Percentiles rank a stretch among this genome's conserved stretches.
Conservation (phyloP, 2,113 vertebrate species). For the Clarias magur region DNA sequence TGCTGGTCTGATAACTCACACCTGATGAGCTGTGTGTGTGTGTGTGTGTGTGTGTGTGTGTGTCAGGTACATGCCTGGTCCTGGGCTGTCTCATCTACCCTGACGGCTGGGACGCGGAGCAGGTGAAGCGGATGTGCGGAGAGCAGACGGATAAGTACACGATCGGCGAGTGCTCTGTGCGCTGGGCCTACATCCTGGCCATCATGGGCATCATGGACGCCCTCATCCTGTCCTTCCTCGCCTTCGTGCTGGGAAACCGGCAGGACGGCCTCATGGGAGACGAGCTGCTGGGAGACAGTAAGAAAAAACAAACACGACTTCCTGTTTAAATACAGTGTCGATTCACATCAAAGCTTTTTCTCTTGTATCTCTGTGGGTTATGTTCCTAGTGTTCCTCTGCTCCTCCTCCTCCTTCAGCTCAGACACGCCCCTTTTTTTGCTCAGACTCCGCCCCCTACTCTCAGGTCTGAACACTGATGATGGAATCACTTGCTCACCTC, state of each 20-base stretch:
- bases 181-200: conserved; percentile 92
- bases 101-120: conserved; percentile 97
- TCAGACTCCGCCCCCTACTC: background rate
- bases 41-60: too few relatives aligned
- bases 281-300: conserved; percentile 95
- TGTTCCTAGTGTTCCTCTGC: background rate
- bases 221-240: conserved; percentile 78
- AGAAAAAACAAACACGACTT: conserved; percentile 67
- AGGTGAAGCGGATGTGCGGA: conserved; percentile 97
- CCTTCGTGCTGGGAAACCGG: conserved; percentile 87
- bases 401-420: background rate
- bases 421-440: background rate
- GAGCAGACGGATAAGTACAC: conserved; percentile 99
- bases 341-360: background rate
- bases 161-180: conserved; percentile 86
- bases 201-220: conserved; percentile 98
- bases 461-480: background rate
- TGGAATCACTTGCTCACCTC: too few relatives aligned
- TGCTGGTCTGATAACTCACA: conserved; percentile 12
- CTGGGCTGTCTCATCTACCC: conserved; percentile 99
- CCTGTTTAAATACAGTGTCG: background rate
- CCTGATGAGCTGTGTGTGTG: conserved; percentile 30
- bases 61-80: conserved; percentile 89
- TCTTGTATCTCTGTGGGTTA: too few relatives aligned
- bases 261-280: conserved; percentile 97